Evolutionary conservation across 2,797 vertebrate species (phyloP).

Genomic region (Semotilus atromaculatus): DNA sequence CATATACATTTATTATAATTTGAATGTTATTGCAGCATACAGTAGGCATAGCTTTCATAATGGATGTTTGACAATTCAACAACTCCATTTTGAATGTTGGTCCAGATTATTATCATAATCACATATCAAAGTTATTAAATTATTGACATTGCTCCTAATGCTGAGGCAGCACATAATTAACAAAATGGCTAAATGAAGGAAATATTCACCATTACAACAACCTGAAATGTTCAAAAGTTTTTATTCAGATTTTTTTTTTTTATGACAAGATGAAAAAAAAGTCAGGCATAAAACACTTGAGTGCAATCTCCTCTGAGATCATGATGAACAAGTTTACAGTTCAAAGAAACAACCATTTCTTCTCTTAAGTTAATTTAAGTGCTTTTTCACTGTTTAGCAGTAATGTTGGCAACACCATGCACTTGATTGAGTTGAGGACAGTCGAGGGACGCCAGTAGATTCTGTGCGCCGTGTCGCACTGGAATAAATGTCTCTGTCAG

Average conservation of each 20-base stretch:
- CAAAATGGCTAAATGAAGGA: not conserved
- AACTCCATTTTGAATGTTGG: not conserved
- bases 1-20: not conserved
- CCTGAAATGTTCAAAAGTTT: not conserved
- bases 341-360: not conserved
- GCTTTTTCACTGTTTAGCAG: constrained; percentile 70
- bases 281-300: not conserved
- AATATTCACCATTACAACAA: not conserved
- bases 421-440: constrained; percentile 88
- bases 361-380: not conserved
- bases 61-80: not conserved
- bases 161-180: not conserved
- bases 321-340: not conserved
- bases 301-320: not conserved
- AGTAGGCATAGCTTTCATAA: too few species aligned
- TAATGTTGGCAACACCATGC: constrained; percentile 83
- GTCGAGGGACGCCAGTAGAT: constrained; percentile 86
- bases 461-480: constrained; percentile 78
- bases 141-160: not conserved
- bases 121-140: not conserved
- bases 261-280: not conserved
- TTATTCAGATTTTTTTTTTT: not conserved
- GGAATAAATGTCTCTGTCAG: constrained; percentile 86
- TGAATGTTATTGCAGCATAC: not conserved
- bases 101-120: not conserved